phyloP scores from a whole-genome alignment of 2,113 vertebrate genomes.

The Vulpes ferrilata region DNA sequence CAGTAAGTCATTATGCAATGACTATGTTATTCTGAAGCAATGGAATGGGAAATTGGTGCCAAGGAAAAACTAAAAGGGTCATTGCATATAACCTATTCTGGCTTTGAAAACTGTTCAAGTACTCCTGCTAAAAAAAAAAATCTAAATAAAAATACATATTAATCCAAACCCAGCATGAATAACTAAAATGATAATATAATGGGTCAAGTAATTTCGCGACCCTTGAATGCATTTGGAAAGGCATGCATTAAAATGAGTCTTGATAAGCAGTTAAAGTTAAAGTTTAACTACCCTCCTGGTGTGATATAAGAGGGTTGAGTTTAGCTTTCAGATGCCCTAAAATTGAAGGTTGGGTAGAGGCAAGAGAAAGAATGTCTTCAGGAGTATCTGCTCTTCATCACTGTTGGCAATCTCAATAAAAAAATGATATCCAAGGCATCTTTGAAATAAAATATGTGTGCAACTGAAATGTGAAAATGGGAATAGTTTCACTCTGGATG shows the following conservation, averaged over 20 bases:
- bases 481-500: background rate
- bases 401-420: background rate
- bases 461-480: background rate
- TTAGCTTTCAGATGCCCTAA: background rate
- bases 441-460: background rate
- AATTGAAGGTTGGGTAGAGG: background rate
- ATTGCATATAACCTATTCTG: constrained; percentile 50
- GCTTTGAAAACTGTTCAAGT: constrained; percentile 36
- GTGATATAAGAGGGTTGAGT: background rate
- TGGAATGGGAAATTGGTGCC: constrained; percentile 68
- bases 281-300: background rate
- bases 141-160: constrained; percentile 26
- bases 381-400: background rate
- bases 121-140: constrained; percentile 44
- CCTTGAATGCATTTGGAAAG: background rate
- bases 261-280: background rate
- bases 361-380: background rate
- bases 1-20: constrained; percentile 60
- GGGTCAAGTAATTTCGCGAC: background rate
- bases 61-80: constrained; percentile 59
- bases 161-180: background rate
- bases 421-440: background rate
- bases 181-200: background rate
- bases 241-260: background rate
- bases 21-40: constrained; percentile 66